phyloP scores from a whole-genome alignment of 2,113 vertebrate species.

The Synodontis membranacea region DNA sequence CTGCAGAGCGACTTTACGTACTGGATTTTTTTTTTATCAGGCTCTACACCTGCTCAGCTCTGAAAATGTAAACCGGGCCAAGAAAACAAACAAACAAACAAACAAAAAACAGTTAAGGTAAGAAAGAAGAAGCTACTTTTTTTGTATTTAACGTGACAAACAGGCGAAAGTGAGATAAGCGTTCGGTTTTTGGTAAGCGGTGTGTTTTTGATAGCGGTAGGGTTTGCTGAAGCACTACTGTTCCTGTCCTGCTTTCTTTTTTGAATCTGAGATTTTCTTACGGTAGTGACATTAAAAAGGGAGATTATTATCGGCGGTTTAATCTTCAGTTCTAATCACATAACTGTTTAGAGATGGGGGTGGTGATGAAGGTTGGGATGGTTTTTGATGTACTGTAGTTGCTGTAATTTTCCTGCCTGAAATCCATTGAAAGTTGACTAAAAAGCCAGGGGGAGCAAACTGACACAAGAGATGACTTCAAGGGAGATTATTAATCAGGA shows the following conservation, averaged over 20 bases:
- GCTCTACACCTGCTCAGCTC: neutral
- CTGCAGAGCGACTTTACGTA: neutral
- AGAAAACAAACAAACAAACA: too few species aligned
- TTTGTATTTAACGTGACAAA: neutral
- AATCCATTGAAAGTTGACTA: neutral
- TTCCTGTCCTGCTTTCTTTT: neutral
- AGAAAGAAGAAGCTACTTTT: neutral
- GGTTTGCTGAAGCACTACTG: neutral
- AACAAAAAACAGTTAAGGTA: too few species aligned
- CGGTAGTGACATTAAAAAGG: neutral
- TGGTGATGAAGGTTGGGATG: neutral
- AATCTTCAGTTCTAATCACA: neutral
- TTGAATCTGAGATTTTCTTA: neutral
- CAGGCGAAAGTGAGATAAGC: neutral
- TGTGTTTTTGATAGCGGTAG: neutral
- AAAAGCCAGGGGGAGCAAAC: neutral
- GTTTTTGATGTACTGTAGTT: neutral
- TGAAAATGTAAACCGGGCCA: constrained; percentile 24
- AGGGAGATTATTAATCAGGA: neutral
- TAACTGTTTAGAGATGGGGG: neutral
- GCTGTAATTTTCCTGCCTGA: neutral
- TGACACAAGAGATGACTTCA: neutral
- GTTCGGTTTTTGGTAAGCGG: neutral
- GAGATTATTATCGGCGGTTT: neutral
- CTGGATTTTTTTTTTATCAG: constrained; percentile 5